Conservation (phyloP, 2,888 invertebrate genomes). For the Ormyrus nitidulus region DNA sequence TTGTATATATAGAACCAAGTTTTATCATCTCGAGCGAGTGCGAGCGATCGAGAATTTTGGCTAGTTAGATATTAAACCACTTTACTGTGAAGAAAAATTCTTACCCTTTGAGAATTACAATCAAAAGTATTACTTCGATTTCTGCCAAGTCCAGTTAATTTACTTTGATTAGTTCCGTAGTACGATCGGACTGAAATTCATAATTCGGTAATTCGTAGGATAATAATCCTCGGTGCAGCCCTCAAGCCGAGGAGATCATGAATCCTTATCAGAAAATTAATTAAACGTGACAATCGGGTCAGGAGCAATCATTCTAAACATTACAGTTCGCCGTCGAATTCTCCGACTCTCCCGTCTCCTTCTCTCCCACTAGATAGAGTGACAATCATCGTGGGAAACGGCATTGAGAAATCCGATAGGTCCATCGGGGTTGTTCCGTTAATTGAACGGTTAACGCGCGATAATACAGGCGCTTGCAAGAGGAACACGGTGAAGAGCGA, state of each 20-base stretch:
- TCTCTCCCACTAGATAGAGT: slow-evolving; percentile 18
- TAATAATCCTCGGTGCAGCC: slow-evolving; percentile 3
- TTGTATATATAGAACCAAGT: no score
- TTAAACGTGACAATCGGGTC: slow-evolving; percentile 29
- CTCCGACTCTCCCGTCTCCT: background rate
- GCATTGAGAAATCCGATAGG: slow-evolving; percentile 55
- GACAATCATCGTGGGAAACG: slow-evolving; percentile 48
- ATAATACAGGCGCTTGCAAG: slow-evolving; percentile 46
- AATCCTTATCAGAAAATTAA: slow-evolving; percentile 39
- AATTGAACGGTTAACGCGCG: slow-evolving; percentile 60
- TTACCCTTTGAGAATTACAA: no score
- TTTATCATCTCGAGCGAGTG: no score
- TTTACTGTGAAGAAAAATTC: no score
- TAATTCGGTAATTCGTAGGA: background rate
- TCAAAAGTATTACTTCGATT: no score
- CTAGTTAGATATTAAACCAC: no score
- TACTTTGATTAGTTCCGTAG: no score
- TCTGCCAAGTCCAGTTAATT: no score
- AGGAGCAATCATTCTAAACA: slow-evolving; percentile 33
- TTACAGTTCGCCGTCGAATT: slow-evolving; percentile 1
- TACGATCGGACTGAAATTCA: no score
- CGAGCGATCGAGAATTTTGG: no score
- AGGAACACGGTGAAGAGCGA: background rate
- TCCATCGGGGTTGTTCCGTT: slow-evolving; percentile 56
- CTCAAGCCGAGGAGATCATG: slow-evolving; percentile 10